Base-by-base conservation (phyloP, 2,888 invertebrate species). In the Xestia xanthographa region DNA sequence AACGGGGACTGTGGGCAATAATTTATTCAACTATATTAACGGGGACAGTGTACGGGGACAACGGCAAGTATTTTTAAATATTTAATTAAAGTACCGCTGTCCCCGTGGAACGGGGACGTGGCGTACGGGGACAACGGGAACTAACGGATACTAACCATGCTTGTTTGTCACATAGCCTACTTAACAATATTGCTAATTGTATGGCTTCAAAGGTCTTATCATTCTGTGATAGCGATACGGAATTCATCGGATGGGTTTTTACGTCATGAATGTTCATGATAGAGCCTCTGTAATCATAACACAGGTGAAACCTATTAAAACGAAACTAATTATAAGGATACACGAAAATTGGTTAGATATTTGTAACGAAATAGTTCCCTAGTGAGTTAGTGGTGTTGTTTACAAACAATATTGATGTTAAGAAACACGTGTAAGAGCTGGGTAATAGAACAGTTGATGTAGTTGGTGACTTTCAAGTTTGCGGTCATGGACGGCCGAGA, bases 261-360 rank as follows among this genome's bases (percentile, higher is more conserved):
- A 34, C 58, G 29, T 60, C 22, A 38, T 22, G 62, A 11, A n/a
- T n/a, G 41, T 41, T 63, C 4, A 63, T 63, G n/a, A 4, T 12
- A 14, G 14, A 38, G 14, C 41, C n/a, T n/a, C 63, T 26, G 26
- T 41, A 66, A 81, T 72, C 48, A 62, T 43, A 70, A 58, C 72
- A 68, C 11, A 34, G 17, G 34, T 22, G 43, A 56, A 82, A 78
- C 48, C 78, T 78, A 81, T 82, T 73, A 69, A 73, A 81, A 58
- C 26, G 3, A 17, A 68, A 78, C 17, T 50, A 69, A 62, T 48
- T 12, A 62, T 69, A 60, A 38, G 4, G 34, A 34, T 63, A 50
- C 48, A 66, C 43, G 78, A 69, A 81, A 58, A 70, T 69, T 72
- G 65, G 22, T 69, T 43, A n/a, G n/a, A n/a, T n/a, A 62, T 76